A percentile compares a stretch with the other conserved stretches of the same genome.
Conservation (phyloP, 2,888 invertebrate species). For the Tigriopus californicus region DNA sequence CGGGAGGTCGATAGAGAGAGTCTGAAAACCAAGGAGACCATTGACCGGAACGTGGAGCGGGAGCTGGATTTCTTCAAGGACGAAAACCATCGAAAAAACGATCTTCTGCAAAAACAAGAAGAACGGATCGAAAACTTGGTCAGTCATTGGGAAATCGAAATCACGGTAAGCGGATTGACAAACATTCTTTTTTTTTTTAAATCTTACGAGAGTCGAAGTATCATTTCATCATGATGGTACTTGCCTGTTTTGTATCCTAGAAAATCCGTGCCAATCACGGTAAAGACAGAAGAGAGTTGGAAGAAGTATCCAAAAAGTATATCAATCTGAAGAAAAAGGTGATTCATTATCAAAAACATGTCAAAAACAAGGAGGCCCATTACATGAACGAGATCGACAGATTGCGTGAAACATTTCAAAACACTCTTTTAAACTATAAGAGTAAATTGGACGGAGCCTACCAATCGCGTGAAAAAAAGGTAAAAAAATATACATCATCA, state of each 20-base stretch:
- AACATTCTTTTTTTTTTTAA: background rate
- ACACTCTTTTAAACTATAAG: background rate
- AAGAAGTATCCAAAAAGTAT: background rate
- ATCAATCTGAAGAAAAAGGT: background rate
- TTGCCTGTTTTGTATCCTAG: background rate
- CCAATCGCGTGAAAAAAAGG: background rate
- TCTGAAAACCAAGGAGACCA: background rate
- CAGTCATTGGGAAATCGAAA: too few relatives aligned
- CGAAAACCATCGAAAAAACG: too few relatives aligned
- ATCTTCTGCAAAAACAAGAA: too few relatives aligned
- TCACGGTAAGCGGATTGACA: background rate
- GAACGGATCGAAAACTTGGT: too few relatives aligned
- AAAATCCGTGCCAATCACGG: background rate
- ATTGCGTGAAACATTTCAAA: background rate
- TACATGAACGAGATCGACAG: background rate
- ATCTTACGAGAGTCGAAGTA: background rate
- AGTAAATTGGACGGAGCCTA: background rate
- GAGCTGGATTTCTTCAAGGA: too few relatives aligned
- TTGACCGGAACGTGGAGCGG: too few relatives aligned
- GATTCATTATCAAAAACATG: background rate
- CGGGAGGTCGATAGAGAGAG: background rate
- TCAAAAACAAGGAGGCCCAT: background rate
- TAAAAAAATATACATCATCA: too few relatives aligned
- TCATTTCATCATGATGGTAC: background rate
- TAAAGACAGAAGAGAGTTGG: background rate